These are phyloP conservation scores for Prionailurus bengalensis DNA, from an alignment of 2,113 vertebrate genomes.

Conservation along the genomic window DNA sequence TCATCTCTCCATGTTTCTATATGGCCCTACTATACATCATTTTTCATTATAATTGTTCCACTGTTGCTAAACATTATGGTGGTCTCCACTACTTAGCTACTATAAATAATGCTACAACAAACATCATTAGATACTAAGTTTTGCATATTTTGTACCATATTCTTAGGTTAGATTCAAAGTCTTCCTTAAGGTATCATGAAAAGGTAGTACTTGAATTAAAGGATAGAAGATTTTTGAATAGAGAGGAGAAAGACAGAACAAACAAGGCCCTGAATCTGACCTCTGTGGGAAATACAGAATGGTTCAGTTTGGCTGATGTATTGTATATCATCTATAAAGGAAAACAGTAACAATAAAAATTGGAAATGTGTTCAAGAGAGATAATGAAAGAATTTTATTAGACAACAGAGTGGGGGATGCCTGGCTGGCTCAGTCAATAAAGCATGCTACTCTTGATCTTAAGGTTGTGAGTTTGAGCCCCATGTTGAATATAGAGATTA, in stretches of 20 bases:
- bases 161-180: background rate
- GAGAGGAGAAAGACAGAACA: background rate
- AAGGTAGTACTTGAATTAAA: background rate
- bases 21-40: background rate
- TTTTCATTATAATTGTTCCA: slow-evolving; percentile 25
- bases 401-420: background rate
- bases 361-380: background rate
- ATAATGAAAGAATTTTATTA: background rate
- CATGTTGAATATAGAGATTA: background rate
- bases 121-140: background rate
- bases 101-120: background rate
- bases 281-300: background rate
- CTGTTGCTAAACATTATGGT: background rate
- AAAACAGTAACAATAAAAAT: slow-evolving; percentile 38
- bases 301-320: background rate
- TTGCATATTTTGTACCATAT: background rate
- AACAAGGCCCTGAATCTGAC: background rate
- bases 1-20: background rate
- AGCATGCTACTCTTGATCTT: background rate
- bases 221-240: background rate
- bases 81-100: background rate
- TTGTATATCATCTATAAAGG: background rate
- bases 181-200: background rate
- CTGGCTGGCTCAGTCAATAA: background rate
- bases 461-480: background rate